Conservation (phyloP, 2,888 invertebrate species). For the Hydrotaea cyrtoneurina region DNA sequence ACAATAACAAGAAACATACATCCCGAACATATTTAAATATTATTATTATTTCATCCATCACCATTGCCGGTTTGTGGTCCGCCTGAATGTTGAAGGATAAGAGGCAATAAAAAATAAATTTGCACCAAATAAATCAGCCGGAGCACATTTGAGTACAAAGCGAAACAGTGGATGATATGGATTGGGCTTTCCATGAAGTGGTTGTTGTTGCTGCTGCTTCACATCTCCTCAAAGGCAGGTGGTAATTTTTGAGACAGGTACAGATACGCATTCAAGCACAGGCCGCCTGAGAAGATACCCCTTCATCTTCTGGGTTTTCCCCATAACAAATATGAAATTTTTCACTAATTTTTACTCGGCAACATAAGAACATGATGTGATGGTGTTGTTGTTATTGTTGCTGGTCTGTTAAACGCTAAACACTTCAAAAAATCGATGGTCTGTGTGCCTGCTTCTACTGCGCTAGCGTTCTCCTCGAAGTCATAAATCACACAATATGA, state of each 20-base stretch:
- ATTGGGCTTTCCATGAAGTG: not conserved
- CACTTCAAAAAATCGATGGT: slow-evolving; percentile 10
- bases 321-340: not conserved
- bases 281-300: no score
- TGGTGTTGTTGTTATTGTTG: not conserved
- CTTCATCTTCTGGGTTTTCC: not conserved
- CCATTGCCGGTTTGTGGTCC: slow-evolving; percentile 3
- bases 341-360: slow-evolving; percentile 16
- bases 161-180: not conserved
- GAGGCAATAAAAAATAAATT: slow-evolving; percentile 29
- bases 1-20: no score
- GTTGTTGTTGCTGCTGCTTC: not conserved
- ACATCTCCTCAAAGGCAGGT: slow-evolving; percentile 22
- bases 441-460: slow-evolving; percentile 17
- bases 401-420: not conserved
- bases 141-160: not conserved
- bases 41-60: slow-evolving; percentile 2
- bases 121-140: slow-evolving; percentile 49
- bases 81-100: slow-evolving; percentile 26
- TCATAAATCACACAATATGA: slow-evolving; percentile 49
- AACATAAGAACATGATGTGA: not conserved
- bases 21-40: no score
- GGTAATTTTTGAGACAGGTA: slow-evolving; percentile 16
- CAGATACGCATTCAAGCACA: not conserved
- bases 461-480: not conserved